Evolutionary conservation across 2,113 vertebrate species (phyloP), one percentile per base, ranked within the genome.

Genomic region (Hiodon tergisus): DNA sequence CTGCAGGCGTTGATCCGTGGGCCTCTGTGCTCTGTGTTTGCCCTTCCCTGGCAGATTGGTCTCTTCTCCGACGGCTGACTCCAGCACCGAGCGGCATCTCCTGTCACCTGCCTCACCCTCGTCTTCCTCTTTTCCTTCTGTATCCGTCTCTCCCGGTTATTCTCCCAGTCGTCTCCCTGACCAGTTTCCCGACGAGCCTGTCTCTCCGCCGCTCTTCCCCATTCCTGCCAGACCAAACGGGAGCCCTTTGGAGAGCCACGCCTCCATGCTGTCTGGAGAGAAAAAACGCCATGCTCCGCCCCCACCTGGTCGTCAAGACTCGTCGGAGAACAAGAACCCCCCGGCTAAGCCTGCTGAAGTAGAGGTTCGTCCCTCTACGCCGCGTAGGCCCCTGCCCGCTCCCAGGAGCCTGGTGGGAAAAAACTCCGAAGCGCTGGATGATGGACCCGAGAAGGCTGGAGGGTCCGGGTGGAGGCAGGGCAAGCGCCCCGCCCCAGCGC

Each of bases 21-120:
- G 83, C 14, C n/a, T 74, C 90, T 90, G 59, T 60, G 89, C 85
- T 81, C 86, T 90, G 90, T 91, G 87, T 93, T 66, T 66, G n/a
- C 46, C 17, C 87, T 86, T 89, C 90, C 89, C 74, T 91, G 91
- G 81, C 92, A 94, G 93, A 90, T 86, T 86, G 85, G 88, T 88
- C 85, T 78, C 89, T 85, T 85, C 92, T 90, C 84, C 89, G 87
- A 88, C 92, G 90, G 89, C 87, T 84, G 88, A 86, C 78, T 83
- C 88, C 86, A 84, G 55, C 16, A 69, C 88, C 86, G 86, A 31
- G 31, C 31, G 31, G 31, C 31, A 2, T 31, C 31, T 31, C 31
- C 31, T 31, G 31, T 89, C 69, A 81, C 78, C 76, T 47, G 79
- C 8, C 78, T 53, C 77, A 85, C 67, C 81, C 51, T 14, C 11